Base-by-base conservation (phyloP, 2,888 invertebrate species). In the Mechanitis messenoides region DNA sequence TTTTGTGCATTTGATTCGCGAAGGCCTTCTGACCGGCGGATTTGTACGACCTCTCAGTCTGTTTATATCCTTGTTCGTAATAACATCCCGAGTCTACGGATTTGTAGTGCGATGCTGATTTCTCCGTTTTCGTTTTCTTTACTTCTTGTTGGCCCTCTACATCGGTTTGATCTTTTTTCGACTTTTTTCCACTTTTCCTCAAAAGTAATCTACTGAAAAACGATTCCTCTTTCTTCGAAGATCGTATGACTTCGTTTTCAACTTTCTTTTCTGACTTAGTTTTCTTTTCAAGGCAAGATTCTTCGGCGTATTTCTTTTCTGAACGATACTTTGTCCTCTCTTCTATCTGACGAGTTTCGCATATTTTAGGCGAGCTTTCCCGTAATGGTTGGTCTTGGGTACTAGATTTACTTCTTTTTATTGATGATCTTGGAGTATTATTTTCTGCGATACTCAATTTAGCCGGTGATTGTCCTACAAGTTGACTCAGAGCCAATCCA, bases 151-250 rank as follows among this genome's bases (percentile, higher is more conserved):
- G 82, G 45, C 81, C 77, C 45, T 87, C 90, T 20, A 85, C 86
- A 50, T 88, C 88, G 0, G 80, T 82, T 62, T 82, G 85, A 45
- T 91, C 91, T 63, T 92, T 90, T 70, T 93, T 92, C 64, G 93
- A 93, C 78, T 94, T 94, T 75, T 94, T 94, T 42, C 93, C 94
- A 60, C 94, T 94, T 72, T 93, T 93, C 69, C 94, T 91, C 50
- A 93, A 88, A 53, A 94, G 89, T 59, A 95, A 80, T 67, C 94
- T 90, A 61, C 93, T 93, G 75, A 95, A 92, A 78, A 93, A 92
- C 66, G 91, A 89, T 76, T 92, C 84, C 75, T 92, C 91, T 77
- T 92, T 88, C 81, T 93, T 91, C 59, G 82, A 78, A 72, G 85
- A 72, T 78, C 88, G 70, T 77, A 88, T 80, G 68, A 86, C 79